Percentiles rank a stretch among this genome's conserved stretches.
Conservation (phyloP, 2,113 vertebrate species). For the Ahaetulla prasina region DNA sequence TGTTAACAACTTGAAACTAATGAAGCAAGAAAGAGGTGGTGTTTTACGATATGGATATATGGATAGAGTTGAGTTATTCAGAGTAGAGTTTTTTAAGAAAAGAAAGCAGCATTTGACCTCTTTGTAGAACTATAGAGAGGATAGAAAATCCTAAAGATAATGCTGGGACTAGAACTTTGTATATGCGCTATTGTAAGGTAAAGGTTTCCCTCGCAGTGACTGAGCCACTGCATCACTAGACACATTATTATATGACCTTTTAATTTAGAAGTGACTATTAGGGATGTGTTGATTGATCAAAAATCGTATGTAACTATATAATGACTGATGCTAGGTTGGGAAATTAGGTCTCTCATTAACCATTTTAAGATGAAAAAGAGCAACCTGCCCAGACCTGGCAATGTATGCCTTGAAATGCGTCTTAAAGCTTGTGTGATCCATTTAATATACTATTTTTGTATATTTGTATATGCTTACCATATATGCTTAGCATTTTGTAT, state of each 20-base stretch:
- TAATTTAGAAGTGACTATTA: not conserved
- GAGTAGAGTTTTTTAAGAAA: not conserved
- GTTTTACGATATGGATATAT: not conserved
- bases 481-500: too few relatives aligned
- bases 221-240: too few relatives aligned
- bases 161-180: not conserved
- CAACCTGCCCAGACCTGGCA: not conserved
- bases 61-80: not conserved
- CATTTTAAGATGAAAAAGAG: not conserved
- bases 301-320: not conserved
- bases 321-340: not conserved
- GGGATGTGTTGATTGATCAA: not conserved
- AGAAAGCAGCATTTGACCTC: not conserved
- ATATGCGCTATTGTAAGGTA: not conserved
- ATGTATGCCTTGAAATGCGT: not conserved
- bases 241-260: not conserved
- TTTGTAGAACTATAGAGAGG: not conserved
- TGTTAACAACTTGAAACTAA: not conserved
- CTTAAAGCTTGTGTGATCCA: not conserved
- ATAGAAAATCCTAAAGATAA: not conserved
- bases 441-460: not conserved
- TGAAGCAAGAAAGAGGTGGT: not conserved
- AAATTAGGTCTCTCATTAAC: not conserved
- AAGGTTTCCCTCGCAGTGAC: too few relatives aligned
- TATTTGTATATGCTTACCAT: not conserved